Base-by-base conservation (phyloP, 1,140 invertebrate species). In the Melitaea cinxia region DNA sequence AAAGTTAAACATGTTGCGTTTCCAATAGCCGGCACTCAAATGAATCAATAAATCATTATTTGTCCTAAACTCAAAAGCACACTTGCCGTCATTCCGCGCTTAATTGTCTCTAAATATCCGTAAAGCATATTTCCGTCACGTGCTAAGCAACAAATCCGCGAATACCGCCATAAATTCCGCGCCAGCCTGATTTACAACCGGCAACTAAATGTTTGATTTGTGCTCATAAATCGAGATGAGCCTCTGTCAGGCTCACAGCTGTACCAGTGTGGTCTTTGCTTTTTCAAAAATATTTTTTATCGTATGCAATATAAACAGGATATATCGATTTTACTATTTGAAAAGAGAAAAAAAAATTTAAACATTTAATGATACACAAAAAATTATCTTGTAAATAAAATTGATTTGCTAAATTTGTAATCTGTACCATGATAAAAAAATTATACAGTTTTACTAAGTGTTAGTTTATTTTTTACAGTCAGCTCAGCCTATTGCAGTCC, bases 161-260 rank as follows among this genome's bases (percentile, higher is more conserved):
- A 75, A 76, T 65, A 50, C 65, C 68, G 67, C 78, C 72, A 81
- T 88, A 88, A 88, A 85, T 85, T 74, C 70, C 63, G 52, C 73
- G 63, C 70, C 72, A 86, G 77, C 65, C 83, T 88, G 86, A 89
- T 89, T 89, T 89, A 89, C 84, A 74, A 70, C 77, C 71, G 28
- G 61, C 71, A 75, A 77, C 82, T 83, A 89, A 89, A 88, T 89
- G 87, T 89, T 89, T 89, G 87, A 89, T 89, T 85, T 89, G 83
- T 78, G 83, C 83, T 75, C 87, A 81, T 89, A 89, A 89, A 89
- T 89, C 83, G 85, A 86, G 85, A 89, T 89, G 80, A 89, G 77
- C 85, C 75, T 80, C 78, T 84, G 82, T 85, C 82, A 84, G 62
- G 47, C 53, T 53, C 77, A 64, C 80, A 82, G 75, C 75, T 85